Evolutionary conservation across 2,888 invertebrate species (phyloP).

Genomic region (Heliconius cydno): DNA sequence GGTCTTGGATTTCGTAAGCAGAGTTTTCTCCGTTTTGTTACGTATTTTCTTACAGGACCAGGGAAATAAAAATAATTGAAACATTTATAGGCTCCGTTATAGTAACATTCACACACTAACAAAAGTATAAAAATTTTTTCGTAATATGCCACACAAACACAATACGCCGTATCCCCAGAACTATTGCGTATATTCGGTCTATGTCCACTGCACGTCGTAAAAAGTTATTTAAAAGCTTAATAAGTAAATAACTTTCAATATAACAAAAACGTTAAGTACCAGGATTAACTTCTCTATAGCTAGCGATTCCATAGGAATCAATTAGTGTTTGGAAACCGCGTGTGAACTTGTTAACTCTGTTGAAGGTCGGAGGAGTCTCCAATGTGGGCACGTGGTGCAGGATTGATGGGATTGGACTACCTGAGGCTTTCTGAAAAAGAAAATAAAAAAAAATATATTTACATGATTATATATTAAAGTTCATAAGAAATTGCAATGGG

Average conservation of each 20-base stretch:
- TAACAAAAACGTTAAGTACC: conserved; percentile 72
- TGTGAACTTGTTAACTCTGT: conserved; percentile 93
- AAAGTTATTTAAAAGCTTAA: too few species aligned
- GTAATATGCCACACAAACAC: too few species aligned
- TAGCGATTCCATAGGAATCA: conserved; percentile 93
- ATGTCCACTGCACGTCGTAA: too few species aligned
- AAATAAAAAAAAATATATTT: background rate
- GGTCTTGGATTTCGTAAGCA: too few species aligned
- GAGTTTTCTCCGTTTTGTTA: too few species aligned
- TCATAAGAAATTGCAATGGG: background rate
- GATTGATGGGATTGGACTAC: conserved; percentile 92
- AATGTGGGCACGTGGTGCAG: conserved; percentile 89
- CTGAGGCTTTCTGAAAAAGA: conserved; percentile 83
- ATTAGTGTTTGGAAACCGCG: conserved; percentile 93
- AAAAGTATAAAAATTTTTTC: too few species aligned
- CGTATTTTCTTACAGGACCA: too few species aligned
- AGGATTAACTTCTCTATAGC: conserved; percentile 94
- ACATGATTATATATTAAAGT: background rate
- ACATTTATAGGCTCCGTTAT: too few species aligned
- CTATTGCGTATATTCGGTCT: too few species aligned
- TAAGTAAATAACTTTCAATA: background rate
- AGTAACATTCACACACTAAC: too few species aligned
- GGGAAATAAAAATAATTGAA: too few species aligned
- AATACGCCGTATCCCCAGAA: too few species aligned
- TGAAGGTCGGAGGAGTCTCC: conserved; percentile 91